Evolutionary conservation across 2,797 vertebrate species (phyloP).

Genomic region (Chiroxiphia lanceolata): DNA sequence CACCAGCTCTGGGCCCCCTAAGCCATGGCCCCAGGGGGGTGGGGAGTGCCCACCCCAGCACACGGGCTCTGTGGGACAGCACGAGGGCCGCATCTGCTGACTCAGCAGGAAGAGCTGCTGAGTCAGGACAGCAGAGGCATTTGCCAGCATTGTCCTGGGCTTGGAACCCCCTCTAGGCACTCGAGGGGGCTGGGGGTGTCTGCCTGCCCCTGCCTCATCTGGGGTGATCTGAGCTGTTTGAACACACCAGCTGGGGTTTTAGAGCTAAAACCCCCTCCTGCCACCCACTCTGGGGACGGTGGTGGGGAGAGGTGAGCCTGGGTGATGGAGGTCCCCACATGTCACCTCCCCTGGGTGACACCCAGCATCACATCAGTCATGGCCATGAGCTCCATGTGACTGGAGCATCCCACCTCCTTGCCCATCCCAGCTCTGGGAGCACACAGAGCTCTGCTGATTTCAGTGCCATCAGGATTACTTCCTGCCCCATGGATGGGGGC

Average conservation of each 20-base stretch:
- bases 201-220: background rate
- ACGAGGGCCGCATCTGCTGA: background rate
- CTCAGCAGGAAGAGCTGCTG: conserved; percentile 8
- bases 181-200: too few relatives aligned
- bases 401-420: background rate
- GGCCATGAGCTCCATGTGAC: background rate
- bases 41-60: background rate
- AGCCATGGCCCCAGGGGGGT: rapidly evolving
- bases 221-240: background rate
- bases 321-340: background rate
- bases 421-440: background rate
- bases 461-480: background rate
- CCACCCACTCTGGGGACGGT: rapidly evolving
- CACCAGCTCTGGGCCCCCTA: background rate
- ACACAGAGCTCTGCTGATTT: background rate
- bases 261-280: background rate
- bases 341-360: background rate
- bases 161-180: background rate
- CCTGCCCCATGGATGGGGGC: background rate
- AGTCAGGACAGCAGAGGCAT: background rate
- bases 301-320: background rate
- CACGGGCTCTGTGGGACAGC: background rate
- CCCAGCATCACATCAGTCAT: background rate
- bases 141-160: background rate
- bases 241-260: rapidly evolving